Conservation (phyloP, 2,797 vertebrate species). For the Cynodonichthys magdalenae region DNA sequence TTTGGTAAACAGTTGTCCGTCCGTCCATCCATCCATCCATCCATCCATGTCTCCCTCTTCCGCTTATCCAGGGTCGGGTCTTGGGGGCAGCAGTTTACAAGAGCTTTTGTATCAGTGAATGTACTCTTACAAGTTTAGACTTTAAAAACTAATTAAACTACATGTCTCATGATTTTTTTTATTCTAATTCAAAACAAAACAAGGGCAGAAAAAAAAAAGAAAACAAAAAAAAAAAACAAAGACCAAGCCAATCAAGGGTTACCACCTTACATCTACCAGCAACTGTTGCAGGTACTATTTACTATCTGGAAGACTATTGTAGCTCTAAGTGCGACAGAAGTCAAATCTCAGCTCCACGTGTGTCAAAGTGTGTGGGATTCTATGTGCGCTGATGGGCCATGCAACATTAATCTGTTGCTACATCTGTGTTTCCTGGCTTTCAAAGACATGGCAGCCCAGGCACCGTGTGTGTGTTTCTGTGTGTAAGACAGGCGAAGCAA, state of each 20-base stretch:
- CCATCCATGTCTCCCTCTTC: no score
- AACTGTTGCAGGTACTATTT: slow-evolving; percentile 30
- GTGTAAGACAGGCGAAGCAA: slow-evolving; percentile 64
- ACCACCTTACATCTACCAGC: slow-evolving; percentile 18
- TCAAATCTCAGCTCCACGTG: slow-evolving; percentile 22
- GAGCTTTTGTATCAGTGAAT: no score
- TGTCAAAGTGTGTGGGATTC: slow-evolving; percentile 34
- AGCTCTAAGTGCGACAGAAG: slow-evolving; percentile 27
- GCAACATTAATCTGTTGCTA: slow-evolving; percentile 82
- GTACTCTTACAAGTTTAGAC: no score
- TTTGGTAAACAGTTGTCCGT: no score
- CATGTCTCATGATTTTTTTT: neutral
- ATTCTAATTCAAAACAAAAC: slow-evolving; percentile 3
- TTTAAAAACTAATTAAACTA: no score
- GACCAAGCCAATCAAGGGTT: neutral
- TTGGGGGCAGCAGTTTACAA: no score
- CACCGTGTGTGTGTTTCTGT: slow-evolving; percentile 48
- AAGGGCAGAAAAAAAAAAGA: neutral
- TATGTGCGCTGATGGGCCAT: slow-evolving; percentile 61
- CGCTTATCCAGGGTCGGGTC: no score
- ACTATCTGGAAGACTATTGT: slow-evolving; percentile 33
- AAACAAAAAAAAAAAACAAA: neutral
- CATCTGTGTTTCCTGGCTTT: slow-evolving; percentile 77
- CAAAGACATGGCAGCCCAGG: slow-evolving; percentile 77
- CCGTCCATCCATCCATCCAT: no score